These are phyloP conservation scores for Oxytorus armatus DNA, from an alignment of 2,888 invertebrate genomes.

Conservation along the genomic window DNA sequence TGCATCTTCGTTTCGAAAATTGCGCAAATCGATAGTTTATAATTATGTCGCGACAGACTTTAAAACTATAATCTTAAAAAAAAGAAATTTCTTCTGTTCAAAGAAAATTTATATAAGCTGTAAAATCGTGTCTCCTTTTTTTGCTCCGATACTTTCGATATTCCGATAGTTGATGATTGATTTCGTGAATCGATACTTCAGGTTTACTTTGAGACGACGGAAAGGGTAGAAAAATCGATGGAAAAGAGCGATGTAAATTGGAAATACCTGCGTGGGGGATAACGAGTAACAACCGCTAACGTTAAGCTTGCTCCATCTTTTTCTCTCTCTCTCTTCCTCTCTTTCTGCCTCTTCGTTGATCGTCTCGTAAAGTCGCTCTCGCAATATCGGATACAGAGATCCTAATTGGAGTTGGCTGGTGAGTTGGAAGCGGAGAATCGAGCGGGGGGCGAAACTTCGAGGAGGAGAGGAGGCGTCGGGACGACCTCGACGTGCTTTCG, in stretches of 20 bases:
- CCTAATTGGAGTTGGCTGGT: slow-evolving; percentile 67
- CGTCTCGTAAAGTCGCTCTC: slow-evolving; percentile 60
- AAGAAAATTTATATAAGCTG: background rate
- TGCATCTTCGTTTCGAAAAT: no score
- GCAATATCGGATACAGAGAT: slow-evolving; percentile 67
- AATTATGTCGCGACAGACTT: no score
- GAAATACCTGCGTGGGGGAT: slow-evolving; percentile 43
- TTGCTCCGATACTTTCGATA: background rate
- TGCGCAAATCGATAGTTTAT: no score
- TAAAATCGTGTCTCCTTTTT: background rate
- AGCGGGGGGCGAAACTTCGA: slow-evolving; percentile 55
- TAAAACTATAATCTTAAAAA: no score
- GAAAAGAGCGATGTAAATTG: slow-evolving; percentile 50
- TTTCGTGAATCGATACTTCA: slow-evolving; percentile 25
- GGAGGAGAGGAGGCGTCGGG: slow-evolving; percentile 54
- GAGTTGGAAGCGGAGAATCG: slow-evolving; percentile 58
- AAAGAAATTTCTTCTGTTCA: background rate
- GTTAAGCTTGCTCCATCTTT: slow-evolving; percentile 17
- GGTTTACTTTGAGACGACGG: slow-evolving; percentile 1
- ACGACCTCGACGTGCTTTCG: slow-evolving; percentile 60
- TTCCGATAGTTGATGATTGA: background rate
- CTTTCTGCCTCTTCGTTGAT: slow-evolving; percentile 38
- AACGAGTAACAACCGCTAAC: slow-evolving; percentile 58
- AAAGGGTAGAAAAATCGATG: slow-evolving; percentile 5
- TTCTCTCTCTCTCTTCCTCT: slow-evolving; percentile 2